These are phyloP conservation scores for Pseudococcus viburni DNA, from an alignment of 2,888 invertebrate species.

Conservation along the genomic window DNA sequence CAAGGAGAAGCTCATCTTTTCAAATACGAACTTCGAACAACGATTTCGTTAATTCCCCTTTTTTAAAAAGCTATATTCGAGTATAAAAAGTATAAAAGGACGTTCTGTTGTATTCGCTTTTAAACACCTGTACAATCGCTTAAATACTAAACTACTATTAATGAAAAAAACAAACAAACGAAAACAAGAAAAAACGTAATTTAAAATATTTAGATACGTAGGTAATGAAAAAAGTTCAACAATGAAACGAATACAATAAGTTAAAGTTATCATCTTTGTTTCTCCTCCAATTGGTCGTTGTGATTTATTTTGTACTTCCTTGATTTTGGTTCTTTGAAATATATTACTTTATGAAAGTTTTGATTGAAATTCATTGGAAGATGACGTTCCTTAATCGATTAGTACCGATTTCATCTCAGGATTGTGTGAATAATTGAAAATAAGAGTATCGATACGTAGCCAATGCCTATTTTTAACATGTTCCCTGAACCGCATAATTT, in stretches of 20 bases:
- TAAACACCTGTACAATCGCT: background rate
- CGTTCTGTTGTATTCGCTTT: background rate
- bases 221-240: slow-evolving; percentile 31
- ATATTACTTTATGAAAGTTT: background rate
- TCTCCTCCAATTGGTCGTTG: background rate
- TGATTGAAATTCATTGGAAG: background rate
- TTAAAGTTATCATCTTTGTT: background rate
- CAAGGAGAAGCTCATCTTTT: background rate
- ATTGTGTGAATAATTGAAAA: background rate
- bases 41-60: background rate
- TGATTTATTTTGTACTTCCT: background rate
- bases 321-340: background rate
- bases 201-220: background rate
- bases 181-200: background rate
- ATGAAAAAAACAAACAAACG: background rate
- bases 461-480: background rate
- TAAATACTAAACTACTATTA: background rate
- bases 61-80: background rate
- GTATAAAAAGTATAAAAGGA: slow-evolving; percentile 40
- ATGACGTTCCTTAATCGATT: background rate
- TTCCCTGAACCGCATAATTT: slow-evolving; percentile 32
- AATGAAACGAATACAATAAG: slow-evolving; percentile 1
- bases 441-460: background rate
- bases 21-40: background rate
- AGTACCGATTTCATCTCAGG: background rate